Evolutionary conservation across 2,888 invertebrate genomes (phyloP).

Genomic region (Pollenia angustigena): DNA sequence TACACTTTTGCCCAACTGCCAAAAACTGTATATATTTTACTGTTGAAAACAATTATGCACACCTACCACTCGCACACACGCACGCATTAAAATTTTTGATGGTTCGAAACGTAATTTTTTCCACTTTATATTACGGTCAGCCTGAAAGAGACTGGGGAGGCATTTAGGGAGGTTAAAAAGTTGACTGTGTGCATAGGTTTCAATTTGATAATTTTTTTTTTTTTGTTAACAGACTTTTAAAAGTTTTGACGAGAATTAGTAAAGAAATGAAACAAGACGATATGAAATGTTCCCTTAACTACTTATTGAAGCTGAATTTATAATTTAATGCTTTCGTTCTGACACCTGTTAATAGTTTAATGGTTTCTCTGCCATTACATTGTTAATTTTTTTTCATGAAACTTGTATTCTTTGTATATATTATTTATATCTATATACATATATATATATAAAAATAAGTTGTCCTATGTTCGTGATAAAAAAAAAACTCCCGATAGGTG

Average conservation of each 20-base stretch:
- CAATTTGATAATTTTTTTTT: constrained; percentile 57
- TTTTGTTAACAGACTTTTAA: constrained; percentile 53
- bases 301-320: constrained; percentile 52
- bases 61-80: constrained; percentile 12
- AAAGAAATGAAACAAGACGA: constrained; percentile 7
- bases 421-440: too few species aligned
- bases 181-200: constrained; percentile 22
- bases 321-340: constrained; percentile 62
- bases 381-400: background rate
- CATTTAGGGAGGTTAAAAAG: background rate
- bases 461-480: too few species aligned
- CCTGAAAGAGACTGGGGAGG: background rate
- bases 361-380: constrained; percentile 28
- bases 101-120: background rate
- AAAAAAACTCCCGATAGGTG: too few species aligned
- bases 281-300: constrained; percentile 47
- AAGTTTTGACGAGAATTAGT: constrained; percentile 60
- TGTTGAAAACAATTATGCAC: background rate
- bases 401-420: constrained; percentile 1
- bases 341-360: constrained; percentile 72
- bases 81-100: background rate
- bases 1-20: constrained; percentile 35
- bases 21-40: too few species aligned
- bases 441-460: too few species aligned
- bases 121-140: constrained; percentile 23